Base-by-base conservation (phyloP, 2,113 vertebrate species). In the Mormyrus iriodes region DNA sequence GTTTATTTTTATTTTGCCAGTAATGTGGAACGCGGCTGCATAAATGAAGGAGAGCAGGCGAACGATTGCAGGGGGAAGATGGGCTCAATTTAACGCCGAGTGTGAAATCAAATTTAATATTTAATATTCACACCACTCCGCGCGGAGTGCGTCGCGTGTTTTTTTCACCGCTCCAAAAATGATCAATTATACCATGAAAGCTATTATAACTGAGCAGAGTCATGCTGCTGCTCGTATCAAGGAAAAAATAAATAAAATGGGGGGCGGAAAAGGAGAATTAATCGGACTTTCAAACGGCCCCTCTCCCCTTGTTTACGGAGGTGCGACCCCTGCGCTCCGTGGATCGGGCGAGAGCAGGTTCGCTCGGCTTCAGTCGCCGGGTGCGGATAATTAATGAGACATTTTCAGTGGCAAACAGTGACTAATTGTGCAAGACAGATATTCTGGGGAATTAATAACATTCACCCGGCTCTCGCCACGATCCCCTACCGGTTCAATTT, bases 401-500 rank as follows among this genome's bases (percentile, higher is more conserved):
- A 96, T 96, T 97, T 96, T 96, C 95, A 95, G 95, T 94, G 95
- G 96, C 95, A 97, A 97, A 97, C 95, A 97, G 96, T 96, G 96
- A 97, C 96, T 97, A 97, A 98, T 97, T 97, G 96, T 96, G 95
- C 95, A 93, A 95, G 96, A 96, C 95, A 96, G 97, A 97, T 96
- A 96, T 96, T 97, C 96, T 93, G 95, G 93, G 90, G 96, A 97
- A 97, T 98, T 96, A 97, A 97, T 96, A 96, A 97, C 94, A 96
- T 95, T 92, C 95, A 96, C 96, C 96, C 96, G 96, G 96, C 96
- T 97, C 95, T 96, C 94, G 96, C 95, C 96, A 96, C 96, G 95
- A 96, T 96, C 96, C 97, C 96, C 96, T 92, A 96, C 96, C 95
- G 94, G 96, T 96, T 96, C 96, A 98, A 96, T 97, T 97, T 97